Evolutionary conservation across 2,113 vertebrate species (phyloP), one percentile per base, ranked within the genome.

Genomic region (Etheostoma spectabile): DNA sequence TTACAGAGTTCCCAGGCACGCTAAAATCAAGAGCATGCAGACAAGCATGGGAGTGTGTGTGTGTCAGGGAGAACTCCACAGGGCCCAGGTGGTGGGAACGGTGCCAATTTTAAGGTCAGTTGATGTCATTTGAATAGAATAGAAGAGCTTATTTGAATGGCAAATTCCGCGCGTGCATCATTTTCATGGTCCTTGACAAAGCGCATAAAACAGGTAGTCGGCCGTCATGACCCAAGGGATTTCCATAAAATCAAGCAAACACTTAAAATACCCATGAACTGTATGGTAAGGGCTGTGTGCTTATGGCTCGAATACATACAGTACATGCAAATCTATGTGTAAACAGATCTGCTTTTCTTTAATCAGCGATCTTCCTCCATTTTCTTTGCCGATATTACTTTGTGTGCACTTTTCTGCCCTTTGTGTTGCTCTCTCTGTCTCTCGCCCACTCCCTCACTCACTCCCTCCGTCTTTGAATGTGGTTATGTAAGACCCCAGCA

Each of bases 401-500:
- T 55, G 46, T 82, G 61, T 42, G 60, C 67, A 57, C 74, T 55
- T 77, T 66, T 48, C 72, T 62, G 62, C 61, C 67, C 8, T 35
- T 52, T 68, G 18, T 65, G 30, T 61, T 71, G 73, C 72, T 73
- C 72, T 76, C 69, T 57, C 56, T 22, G 5, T 70, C 48, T 60
- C 62, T 71, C 79, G 82, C 56, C 67, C 53, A 24, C 46, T 74
- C 49, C 42, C 52, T 77, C 19, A n/a, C 77, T 70, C 52, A 0
- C 60, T 75, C 64, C 3, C 38, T 51, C 71, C 6, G 12, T 78
- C 77, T 88, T 64, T 88, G 42, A 81, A 60, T 59, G 53, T 46
- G 53, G 56, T 89, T 89, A 91, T 71, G 65, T 86, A 88, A 88
- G 35, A 83, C n/a, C 42, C 82, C 57, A 51, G 24, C 13, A 49